A percentile compares a stretch with the other conserved stretches of the same genome.
phyloP scores from a whole-genome alignment of 2,797 vertebrate species.

The Enteromius viviparus region DNA sequence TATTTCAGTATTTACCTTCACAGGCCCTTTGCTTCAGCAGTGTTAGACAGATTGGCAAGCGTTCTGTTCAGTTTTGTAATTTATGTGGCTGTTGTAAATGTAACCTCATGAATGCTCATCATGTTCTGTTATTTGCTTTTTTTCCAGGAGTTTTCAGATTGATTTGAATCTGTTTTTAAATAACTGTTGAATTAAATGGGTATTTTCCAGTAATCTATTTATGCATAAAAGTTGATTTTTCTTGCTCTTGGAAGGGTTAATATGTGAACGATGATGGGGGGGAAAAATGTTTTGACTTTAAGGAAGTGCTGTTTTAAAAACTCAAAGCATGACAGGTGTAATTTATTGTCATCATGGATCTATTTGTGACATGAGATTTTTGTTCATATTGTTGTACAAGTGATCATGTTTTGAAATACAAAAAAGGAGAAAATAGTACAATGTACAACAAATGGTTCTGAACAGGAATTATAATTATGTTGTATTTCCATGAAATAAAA shows the following conservation, averaged over 20 bases:
- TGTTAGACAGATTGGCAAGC: conserved; percentile 70
- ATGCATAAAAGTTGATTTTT: conserved; percentile 71
- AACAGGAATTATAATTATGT: conserved; percentile 78
- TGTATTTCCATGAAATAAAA: conserved; percentile 89
- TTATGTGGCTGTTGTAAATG: conserved; percentile 54
- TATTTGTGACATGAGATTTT: conserved; percentile 84
- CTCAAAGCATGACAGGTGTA: conserved; percentile 83
- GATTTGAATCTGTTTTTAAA: conserved; percentile 71
- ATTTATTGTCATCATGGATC: conserved; percentile 84
- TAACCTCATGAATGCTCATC: conserved; percentile 49
- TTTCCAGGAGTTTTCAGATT: conserved; percentile 54
- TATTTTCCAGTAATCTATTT: conserved; percentile 75
- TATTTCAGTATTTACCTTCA: conserved; percentile 76
- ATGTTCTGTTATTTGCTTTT: conserved; percentile 40
- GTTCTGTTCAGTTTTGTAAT: conserved; percentile 29
- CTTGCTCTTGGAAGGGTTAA: conserved; percentile 73
- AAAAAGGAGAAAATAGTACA: conserved; percentile 72
- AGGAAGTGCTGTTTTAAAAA: conserved; percentile 76
- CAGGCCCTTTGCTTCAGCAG: conserved; percentile 73
- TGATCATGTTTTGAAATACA: conserved; percentile 84
- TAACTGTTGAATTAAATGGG: conserved; percentile 69
- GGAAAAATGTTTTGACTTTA: conserved; percentile 65
- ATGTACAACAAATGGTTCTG: conserved; percentile 80
- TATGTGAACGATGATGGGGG: conserved; percentile 63
- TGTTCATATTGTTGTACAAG: conserved; percentile 86